Conservation (phyloP, 2,888 invertebrate genomes). For the Ophraella communa region DNA sequence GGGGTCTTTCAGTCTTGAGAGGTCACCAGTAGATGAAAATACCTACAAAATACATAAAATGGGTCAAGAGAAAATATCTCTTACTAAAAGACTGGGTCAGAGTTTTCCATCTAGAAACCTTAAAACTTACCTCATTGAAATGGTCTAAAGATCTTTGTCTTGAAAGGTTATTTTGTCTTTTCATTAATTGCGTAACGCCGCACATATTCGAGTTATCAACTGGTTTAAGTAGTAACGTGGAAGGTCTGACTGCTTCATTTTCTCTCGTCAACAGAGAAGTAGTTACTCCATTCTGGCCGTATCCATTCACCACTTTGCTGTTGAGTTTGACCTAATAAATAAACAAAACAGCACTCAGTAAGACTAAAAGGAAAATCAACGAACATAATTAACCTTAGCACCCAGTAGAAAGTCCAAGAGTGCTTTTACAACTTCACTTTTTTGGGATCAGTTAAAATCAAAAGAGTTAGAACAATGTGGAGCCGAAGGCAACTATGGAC, state of each 20-base stretch:
- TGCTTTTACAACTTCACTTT: no score
- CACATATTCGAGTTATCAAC: constrained; percentile 46
- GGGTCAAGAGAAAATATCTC: background rate
- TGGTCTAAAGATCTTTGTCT: constrained; percentile 78
- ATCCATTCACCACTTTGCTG: constrained; percentile 61
- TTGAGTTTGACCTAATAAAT: constrained; percentile 65
- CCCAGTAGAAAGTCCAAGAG: no score
- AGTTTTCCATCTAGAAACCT: background rate
- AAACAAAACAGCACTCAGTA: no score
- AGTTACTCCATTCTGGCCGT: constrained; percentile 62
- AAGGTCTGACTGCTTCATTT: constrained; percentile 56
- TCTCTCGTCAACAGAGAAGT: constrained; percentile 57
- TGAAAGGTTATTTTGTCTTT: constrained; percentile 56
- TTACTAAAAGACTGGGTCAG: no score
- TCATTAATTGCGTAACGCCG: constrained; percentile 57
- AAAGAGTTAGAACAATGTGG: no score
- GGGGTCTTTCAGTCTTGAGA: constrained; percentile 74
- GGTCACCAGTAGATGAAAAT: constrained; percentile 72
- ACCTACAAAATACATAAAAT: constrained; percentile 53
- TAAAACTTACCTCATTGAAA: constrained; percentile 65
- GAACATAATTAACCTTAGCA: no score
- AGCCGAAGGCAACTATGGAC: no score
- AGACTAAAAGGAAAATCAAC: no score
- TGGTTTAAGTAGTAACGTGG: constrained; percentile 58
- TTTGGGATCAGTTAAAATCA: no score